Conservation (phyloP, 53 echinoderm and acorn worm genomes). For the Astropecten irregularis region DNA sequence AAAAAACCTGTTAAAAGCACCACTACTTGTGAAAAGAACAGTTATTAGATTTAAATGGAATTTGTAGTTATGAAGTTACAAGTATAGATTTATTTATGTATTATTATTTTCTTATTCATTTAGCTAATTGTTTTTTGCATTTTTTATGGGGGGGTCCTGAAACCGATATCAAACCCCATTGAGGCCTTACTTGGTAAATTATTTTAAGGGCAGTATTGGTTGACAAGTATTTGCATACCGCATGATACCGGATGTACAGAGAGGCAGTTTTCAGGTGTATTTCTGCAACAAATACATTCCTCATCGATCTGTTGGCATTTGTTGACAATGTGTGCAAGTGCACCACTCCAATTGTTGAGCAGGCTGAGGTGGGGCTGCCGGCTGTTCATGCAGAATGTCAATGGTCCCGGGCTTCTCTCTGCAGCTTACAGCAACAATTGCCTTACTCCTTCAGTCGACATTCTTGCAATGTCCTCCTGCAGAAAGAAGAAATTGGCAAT, state of each 20-base stretch:
- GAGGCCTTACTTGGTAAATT: background rate
- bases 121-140: too few relatives aligned
- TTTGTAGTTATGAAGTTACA: background rate
- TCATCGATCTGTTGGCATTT: constrained; percentile 30
- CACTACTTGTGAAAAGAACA: background rate
- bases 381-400: constrained; percentile 8
- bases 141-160: too few relatives aligned
- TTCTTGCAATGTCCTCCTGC: constrained; percentile 18
- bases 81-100: too few relatives aligned
- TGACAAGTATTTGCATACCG: too few relatives aligned
- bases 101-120: too few relatives aligned
- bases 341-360: constrained; percentile 12
- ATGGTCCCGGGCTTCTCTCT: constrained; percentile 3
- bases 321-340: background rate
- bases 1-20: background rate
- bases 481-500: too few relatives aligned
- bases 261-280: constrained; percentile 32
- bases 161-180: background rate
- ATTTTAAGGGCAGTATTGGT: background rate
- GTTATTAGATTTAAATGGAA: background rate
- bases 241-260: background rate
- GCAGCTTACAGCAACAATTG: background rate
- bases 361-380: constrained; percentile 7
- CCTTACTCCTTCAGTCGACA: constrained; percentile 4
- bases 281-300: constrained; percentile 4